These are phyloP conservation scores for Mungos mungo DNA, from an alignment of 2,113 vertebrate species.

Conservation along the genomic window DNA sequence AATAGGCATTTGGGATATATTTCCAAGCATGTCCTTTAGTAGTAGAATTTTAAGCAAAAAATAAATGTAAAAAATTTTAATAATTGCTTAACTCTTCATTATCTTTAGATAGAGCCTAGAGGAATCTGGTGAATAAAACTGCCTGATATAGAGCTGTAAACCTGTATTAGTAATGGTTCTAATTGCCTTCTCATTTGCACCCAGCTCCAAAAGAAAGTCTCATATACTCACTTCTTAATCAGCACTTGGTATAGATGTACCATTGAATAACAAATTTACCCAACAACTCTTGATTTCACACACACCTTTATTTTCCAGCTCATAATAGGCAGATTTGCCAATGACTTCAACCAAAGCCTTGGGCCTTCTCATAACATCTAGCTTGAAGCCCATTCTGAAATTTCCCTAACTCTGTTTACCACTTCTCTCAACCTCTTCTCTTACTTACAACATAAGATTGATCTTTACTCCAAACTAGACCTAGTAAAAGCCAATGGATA, in stretches of 20 bases:
- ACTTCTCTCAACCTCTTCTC: not conserved
- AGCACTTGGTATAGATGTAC: not conserved
- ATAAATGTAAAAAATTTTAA: not conserved
- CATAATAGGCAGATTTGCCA: slow-evolving; percentile 10
- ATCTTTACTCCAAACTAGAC: not conserved
- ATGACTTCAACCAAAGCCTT: not conserved
- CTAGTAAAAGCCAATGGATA: not conserved
- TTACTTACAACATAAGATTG: not conserved
- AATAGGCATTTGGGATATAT: slow-evolving; percentile 48
- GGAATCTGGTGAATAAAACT: not conserved
- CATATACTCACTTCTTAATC: not conserved
- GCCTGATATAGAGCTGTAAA: not conserved
- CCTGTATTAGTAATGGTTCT: not conserved
- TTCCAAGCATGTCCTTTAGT: slow-evolving; percentile 18
- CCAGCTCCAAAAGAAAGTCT: slow-evolving; percentile 1
- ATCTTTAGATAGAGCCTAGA: not conserved
- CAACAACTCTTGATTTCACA: slow-evolving; percentile 9
- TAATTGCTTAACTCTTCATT: slow-evolving; percentile 48
- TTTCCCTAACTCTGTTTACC: not conserved
- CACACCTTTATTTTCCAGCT: not conserved
- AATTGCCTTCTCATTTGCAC: not conserved
- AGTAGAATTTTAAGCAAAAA: slow-evolving; percentile 26
- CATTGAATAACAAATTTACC: slow-evolving; percentile 9
- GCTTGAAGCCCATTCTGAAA: not conserved
- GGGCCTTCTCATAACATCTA: not conserved